Evolutionary conservation across 2,113 vertebrate genomes (phyloP), one percentile per base, ranked within the genome.

Genomic region (Sinocyclocheilus rhinocerous): DNA sequence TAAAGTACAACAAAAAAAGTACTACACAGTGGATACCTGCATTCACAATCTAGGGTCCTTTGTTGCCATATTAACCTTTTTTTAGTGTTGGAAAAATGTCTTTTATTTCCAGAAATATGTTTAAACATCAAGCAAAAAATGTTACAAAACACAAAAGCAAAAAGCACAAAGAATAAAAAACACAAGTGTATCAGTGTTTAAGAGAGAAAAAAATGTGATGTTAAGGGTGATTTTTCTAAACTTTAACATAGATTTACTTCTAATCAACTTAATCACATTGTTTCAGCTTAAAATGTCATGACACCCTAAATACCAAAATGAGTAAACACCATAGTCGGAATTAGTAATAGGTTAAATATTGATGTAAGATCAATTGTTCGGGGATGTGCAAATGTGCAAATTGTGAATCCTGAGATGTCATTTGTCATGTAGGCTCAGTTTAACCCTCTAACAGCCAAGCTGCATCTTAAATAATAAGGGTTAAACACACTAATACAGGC

Each of bases 401-500:
- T 36, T 36, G 16, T 1, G 3, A 70, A 20, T 70, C 33, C 3
- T 70, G 16, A 70, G 16, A 29, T 70, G 16, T 36, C 16, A 36
- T 48, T 75, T 75, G 20, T 75, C 22, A 24, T 48, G 42, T 75
- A 75, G 72, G 36, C n/a, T 29, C 7, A 36, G 10, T 70, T 15
- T 36, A 70, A 36, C 67, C 29, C 73, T 50, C 6, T 52, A 15
- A 76, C 15, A 15, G 22, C 12, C 73, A 29, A 9, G 42, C 11
- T 50, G 45, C 2, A 6, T 45, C 18, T n/a, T 24, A 0, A n/a
- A 29, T 18, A 6, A 78, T 26, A 83, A 45, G 63, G 39, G 76
- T 82, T 45, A 75, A 4, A 79, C 50, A 81, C 76, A 80, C 82
- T 52, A 70, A 87, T 50, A 57, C 61, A 33, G 22, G 45, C 3